Percentiles rank a stretch among this genome's conserved stretches.
These are phyloP conservation scores for Julus scandinavius DNA, from an alignment of 2,888 invertebrate genomes.

Conservation along the genomic window DNA sequence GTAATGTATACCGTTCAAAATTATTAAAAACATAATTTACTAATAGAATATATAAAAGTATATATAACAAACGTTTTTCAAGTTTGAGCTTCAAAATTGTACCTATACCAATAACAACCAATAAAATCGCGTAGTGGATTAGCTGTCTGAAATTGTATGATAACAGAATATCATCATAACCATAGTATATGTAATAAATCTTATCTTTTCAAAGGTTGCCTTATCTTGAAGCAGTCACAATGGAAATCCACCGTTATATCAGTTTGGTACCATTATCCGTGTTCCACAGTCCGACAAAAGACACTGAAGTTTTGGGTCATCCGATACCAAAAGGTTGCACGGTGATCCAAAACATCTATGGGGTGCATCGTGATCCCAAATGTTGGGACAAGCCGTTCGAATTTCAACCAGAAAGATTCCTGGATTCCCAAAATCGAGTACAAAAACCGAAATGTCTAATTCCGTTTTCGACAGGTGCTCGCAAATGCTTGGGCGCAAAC, in stretches of 20 bases:
- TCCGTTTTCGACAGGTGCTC: neutral
- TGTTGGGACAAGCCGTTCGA: neutral
- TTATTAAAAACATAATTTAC: no score
- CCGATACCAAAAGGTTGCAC: neutral
- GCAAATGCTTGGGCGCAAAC: neutral
- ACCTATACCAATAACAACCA: no score
- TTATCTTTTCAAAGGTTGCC: slow-evolving; percentile 38
- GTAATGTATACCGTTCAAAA: no score
- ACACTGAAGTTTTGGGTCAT: neutral
- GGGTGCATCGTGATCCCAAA: slow-evolving; percentile 26
- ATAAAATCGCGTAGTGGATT: no score
- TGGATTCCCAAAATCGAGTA: neutral
- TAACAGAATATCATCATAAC: no score
- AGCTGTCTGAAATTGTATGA: no score
- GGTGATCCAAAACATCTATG: slow-evolving; percentile 12
- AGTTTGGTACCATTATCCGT: neutral
- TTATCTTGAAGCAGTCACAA: slow-evolving; percentile 32
- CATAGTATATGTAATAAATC: no score
- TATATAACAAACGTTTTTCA: no score
- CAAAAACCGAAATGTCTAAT: neutral
- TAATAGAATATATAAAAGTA: no score
- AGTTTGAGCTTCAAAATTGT: no score
- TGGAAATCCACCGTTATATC: neutral
- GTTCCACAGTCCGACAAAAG: neutral
- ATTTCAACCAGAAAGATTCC: neutral